Evolutionary conservation across 2,797 vertebrate species (phyloP).

Genomic region (Chloroceryle inda): DNA sequence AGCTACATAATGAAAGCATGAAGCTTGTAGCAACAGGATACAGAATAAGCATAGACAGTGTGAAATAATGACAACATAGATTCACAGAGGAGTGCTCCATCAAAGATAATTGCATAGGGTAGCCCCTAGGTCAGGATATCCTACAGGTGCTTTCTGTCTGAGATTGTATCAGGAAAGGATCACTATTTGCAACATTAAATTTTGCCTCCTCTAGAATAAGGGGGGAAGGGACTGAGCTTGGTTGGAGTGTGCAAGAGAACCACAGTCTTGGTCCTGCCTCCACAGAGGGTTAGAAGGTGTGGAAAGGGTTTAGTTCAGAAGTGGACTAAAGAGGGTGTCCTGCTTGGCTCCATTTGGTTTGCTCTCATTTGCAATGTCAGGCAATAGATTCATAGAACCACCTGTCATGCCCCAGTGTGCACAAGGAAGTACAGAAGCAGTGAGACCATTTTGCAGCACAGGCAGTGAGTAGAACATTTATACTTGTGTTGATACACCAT

Average conservation of each 20-base stretch:
- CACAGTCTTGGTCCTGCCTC: not conserved
- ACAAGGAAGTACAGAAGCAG: not conserved
- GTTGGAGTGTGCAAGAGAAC: not conserved
- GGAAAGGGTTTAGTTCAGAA: not conserved
- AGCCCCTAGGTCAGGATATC: not conserved
- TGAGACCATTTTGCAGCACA: not conserved
- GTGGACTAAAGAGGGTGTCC: not conserved
- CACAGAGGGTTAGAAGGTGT: no score
- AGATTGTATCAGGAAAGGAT: not conserved
- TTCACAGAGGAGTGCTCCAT: not conserved
- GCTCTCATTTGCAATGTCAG: not conserved
- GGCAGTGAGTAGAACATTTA: not conserved
- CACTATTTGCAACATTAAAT: not conserved
- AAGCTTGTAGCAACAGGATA: not conserved
- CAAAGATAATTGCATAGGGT: not conserved
- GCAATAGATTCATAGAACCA: not conserved
- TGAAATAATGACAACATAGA: not conserved
- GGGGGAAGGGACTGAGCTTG: not conserved
- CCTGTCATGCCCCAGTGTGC: no score
- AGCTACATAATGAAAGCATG: not conserved
- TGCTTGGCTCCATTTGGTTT: not conserved
- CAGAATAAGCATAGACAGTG: not conserved
- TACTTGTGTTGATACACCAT: not conserved
- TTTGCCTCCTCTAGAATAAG: not conserved
- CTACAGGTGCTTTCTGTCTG: not conserved